phyloP scores from a whole-genome alignment of 2,113 vertebrate genomes.

The Marmota flaviventris region DNA sequence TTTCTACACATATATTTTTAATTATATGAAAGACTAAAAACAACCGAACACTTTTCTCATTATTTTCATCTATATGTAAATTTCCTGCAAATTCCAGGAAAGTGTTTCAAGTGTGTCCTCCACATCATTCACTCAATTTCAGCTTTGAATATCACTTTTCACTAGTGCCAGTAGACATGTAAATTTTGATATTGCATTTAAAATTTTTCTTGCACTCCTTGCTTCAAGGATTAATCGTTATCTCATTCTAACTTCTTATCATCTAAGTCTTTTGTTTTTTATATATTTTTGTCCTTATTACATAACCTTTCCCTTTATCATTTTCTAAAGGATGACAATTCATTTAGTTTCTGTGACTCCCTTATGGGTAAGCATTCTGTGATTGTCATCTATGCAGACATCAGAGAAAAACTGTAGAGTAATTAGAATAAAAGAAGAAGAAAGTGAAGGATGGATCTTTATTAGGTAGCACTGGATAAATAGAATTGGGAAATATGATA shows the following conservation, averaged over 20 bases:
- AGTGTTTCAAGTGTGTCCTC: background rate
- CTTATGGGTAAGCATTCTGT: background rate
- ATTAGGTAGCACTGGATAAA: background rate
- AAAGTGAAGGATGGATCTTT: background rate
- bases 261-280: background rate
- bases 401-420: background rate
- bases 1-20: background rate
- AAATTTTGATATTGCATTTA: background rate
- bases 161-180: background rate
- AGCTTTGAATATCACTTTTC: background rate
- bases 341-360: constrained; percentile 5
- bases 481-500: background rate
- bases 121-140: background rate
- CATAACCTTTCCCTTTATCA: background rate
- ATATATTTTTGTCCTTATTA: background rate
- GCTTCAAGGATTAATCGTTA: background rate
- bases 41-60: background rate
- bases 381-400: background rate
- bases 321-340: background rate
- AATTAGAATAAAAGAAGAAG: background rate
- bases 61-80: background rate
- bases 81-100: background rate
- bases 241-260: constrained; percentile 32
- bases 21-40: background rate
- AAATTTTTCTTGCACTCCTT: background rate